These are phyloP conservation scores for Catonia carolina DNA, from an alignment of 2,888 invertebrate genomes.

Conservation along the genomic window DNA sequence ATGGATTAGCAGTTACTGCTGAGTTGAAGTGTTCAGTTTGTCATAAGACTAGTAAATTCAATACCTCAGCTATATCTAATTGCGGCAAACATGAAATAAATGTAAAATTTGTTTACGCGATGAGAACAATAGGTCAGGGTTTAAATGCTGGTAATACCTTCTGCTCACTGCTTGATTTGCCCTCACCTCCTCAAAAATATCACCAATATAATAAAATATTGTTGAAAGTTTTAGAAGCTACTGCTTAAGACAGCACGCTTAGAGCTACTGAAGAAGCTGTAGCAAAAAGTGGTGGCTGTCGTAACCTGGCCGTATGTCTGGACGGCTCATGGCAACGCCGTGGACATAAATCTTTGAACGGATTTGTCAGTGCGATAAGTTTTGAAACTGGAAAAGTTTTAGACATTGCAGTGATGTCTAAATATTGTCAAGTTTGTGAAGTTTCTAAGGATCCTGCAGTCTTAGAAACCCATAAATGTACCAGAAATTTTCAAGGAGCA, in stretches of 20 bases:
- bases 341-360: slow-evolving; percentile 2
- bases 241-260: background rate
- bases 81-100: background rate
- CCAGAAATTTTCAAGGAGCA: background rate
- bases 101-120: background rate
- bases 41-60: background rate
- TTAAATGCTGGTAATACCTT: background rate
- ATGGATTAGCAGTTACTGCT: background rate
- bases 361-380: slow-evolving; percentile 3
- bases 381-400: slow-evolving; percentile 2
- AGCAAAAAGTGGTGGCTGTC: background rate
- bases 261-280: slow-evolving; percentile 5
- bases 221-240: background rate
- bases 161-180: background rate
- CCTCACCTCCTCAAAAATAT: background rate
- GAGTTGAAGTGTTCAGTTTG: background rate
- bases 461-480: slow-evolving; percentile 2
- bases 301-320: background rate
- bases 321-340: slow-evolving; percentile 1
- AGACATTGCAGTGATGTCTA: slow-evolving; percentile 12
- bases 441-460: slow-evolving; percentile 38
- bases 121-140: background rate
- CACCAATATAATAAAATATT: background rate
- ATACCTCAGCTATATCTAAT: background rate
- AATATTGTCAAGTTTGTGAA: slow-evolving; percentile 15